These are phyloP conservation scores for Endotricha flammealis DNA, from an alignment of 2,888 invertebrate genomes.

Conservation along the genomic window DNA sequence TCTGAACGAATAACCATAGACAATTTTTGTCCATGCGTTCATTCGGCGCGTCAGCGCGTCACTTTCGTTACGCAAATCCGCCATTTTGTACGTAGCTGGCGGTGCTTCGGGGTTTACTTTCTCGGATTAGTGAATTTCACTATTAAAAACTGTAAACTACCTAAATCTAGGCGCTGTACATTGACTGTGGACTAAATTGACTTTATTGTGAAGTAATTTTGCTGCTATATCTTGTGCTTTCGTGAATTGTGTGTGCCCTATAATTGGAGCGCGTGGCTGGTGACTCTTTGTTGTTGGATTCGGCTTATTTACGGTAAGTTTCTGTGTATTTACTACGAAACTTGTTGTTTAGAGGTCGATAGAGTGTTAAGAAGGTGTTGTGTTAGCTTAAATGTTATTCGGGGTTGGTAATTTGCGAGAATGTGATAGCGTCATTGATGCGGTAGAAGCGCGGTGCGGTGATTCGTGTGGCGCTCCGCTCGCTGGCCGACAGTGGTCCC, in stretches of 20 bases:
- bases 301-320: conserved; percentile 71
- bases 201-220: conserved; percentile 54
- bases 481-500: conserved; percentile 56
- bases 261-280: conserved; percentile 78
- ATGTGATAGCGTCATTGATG: conserved; percentile 62
- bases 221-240: conserved; percentile 61
- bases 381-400: conserved; percentile 14
- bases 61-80: conserved; percentile 76
- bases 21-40: conserved; percentile 39
- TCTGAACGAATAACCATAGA: conserved; percentile 15
- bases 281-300: conserved; percentile 77
- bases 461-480: conserved; percentile 47
- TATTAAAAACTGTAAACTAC: conserved; percentile 65
- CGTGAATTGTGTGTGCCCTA: conserved; percentile 74
- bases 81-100: conserved; percentile 79
- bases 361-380: conserved; percentile 24
- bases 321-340: conserved; percentile 32
- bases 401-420: conserved; percentile 29
- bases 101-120: conserved; percentile 70
- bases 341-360: conserved; percentile 22
- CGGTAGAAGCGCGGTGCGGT: conserved; percentile 45
- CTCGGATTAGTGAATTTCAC: conserved; percentile 66
- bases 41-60: conserved; percentile 74
- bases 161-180: conserved; percentile 49
- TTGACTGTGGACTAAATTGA: conserved; percentile 51